Evolutionary conservation across 2,888 invertebrate species (phyloP), one percentile per base, ranked within the genome.

Genomic region (Drosophila helvetica): DNA sequence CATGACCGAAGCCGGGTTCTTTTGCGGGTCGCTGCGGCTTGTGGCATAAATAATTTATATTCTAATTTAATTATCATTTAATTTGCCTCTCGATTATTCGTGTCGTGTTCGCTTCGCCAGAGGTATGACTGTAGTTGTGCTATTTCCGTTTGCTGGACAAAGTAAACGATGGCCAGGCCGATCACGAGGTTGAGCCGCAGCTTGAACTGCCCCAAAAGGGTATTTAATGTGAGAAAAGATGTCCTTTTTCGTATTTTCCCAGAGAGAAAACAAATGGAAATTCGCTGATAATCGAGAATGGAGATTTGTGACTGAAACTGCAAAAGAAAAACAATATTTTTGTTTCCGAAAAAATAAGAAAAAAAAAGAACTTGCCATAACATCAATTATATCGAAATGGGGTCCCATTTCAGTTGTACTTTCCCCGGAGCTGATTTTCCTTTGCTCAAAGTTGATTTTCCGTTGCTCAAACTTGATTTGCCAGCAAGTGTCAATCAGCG

Each of bases 51-150:
- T 83, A 70, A 83, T 83, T 79, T 79, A 81, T 74, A 78, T 70
- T 76, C 80, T 83, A 82, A 87, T 85, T 83, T 78, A 85, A 83
- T 83, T 85, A 82, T 78, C 74, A 71, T 79, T 75, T 79, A 86
- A 82, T 82, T 82, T 86, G 79, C 30, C 27, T 4, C 27, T 3
- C 66, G 65, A 65, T 42, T 46, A 66, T 54, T 47, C 47, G 52
- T 62, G 55, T 47, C 47, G 52, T 38, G 46, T 38, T 74, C 7
- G 15, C 45, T 46, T 27, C 57, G 15, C 15, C 38, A 61, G 1
- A 66, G 27, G 47, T 59, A 57, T 7, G 46, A 47, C 12, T 59
- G 47, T 6, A 75, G 22, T 6, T 47, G 27, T 2, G 12, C 12
- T 7, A 82, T 38, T 25, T 79, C 74, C 46, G 22, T n/a, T 33